Percentiles rank a stretch among this genome's conserved stretches.
phyloP scores from a whole-genome alignment of 2,797 vertebrate species.

The Clarias fuscus region DNA sequence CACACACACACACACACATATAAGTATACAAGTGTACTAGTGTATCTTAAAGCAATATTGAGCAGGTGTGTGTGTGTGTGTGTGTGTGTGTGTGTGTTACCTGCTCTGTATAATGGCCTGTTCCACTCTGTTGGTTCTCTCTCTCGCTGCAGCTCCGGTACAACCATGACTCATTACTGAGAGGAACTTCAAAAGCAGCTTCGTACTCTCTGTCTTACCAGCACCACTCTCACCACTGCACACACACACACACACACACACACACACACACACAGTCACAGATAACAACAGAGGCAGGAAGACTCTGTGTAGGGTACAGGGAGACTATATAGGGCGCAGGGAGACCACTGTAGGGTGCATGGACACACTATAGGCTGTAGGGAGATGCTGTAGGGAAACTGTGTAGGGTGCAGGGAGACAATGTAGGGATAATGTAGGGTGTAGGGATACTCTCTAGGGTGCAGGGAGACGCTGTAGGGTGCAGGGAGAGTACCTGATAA shows the following conservation, averaged over 20 bases:
- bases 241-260: constrained; percentile 27
- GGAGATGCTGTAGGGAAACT: too few relatives aligned
- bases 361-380: background rate
- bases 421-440: background rate
- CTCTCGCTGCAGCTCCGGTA: constrained; percentile 68
- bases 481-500: constrained; percentile 80
- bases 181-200: constrained; percentile 88
- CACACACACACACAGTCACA: constrained; percentile 21
- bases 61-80: constrained; percentile 7
- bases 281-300: background rate
- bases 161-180: constrained; percentile 90
- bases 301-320: too few relatives aligned
- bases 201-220: constrained; percentile 94
- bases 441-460: background rate
- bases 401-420: too few relatives aligned
- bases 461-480: background rate
- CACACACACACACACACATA: constrained; percentile 10
- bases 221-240: constrained; percentile 88
- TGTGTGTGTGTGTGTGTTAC: constrained; percentile 30
- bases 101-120: constrained; percentile 29
- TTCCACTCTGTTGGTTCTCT: constrained; percentile 84
- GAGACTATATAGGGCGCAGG: background rate
- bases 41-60: background rate
- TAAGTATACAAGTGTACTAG: background rate
- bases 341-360: background rate